Evolutionary conservation across 2,113 vertebrate genomes (phyloP), one percentile per base, ranked within the genome.

Genomic region (Pachyramphus minor): DNA sequence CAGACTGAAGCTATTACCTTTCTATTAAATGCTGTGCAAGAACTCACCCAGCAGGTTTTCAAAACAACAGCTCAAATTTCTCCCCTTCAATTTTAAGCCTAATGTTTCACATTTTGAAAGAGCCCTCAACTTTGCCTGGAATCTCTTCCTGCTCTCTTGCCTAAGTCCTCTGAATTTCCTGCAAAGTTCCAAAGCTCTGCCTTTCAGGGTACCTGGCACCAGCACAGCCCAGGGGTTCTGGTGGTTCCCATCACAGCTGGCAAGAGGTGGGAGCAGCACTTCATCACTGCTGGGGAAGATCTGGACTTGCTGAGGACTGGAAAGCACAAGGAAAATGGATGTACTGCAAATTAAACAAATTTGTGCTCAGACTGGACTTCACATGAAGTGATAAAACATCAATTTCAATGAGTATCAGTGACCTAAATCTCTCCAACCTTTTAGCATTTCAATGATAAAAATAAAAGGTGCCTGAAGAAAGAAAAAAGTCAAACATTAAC

Each of bases 21-120:
- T 75, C 81, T 84, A 64, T 85, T 90, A 95, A 93, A 88, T 6
- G 55, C 66, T 66, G 42, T 35, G 50, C 50, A 95, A 93, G 76
- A 92, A 66, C n/a, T 58, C 6, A 0, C 69, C 86, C 87, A 2
- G 9, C 13, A 55, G 62, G 69, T 80, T 94, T 87, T 77, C 67
- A 56, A 94, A 97, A 93, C 72, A 93, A 58, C 67, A 73, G 84
- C 68, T 92, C 95, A 42, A 30, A 71, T 89, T 76, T 76, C 90
- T 74, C 78, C 12, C 11, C 33, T 56, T 55, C 47, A 49, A 12
- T 84, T 90, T 71, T 72, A 84, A 82, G 56, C 71, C 42, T 31
- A 73, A 53, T 1, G 1, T 53, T 77, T 86, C 64, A 50, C 13
- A 50, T 79, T 84, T n/a, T 60, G 47, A 84, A 89, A 91, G 35